These are phyloP conservation scores for Mormoops blainvillei DNA, from an alignment of 2,113 vertebrate species.

Conservation along the genomic window DNA sequence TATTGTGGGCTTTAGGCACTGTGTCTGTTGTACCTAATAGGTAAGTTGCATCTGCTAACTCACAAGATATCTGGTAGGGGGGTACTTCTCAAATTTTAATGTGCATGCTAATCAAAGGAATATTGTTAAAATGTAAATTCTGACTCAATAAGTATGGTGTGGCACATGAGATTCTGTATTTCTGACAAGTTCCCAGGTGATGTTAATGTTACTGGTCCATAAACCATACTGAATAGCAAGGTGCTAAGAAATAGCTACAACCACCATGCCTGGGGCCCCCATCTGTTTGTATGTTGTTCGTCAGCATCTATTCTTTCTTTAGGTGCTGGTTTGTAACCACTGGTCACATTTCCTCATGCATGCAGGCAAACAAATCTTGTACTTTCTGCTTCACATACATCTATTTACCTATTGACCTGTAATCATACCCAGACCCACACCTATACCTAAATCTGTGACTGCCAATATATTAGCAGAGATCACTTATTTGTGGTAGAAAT, in stretches of 20 bases:
- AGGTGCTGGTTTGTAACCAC: not conserved
- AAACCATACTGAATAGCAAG: not conserved
- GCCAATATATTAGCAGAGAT: not conserved
- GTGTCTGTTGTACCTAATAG: not conserved
- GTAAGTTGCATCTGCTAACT: not conserved
- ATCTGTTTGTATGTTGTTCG: not conserved
- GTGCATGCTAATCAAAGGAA: not conserved
- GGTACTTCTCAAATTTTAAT: not conserved
- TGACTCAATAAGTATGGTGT: not conserved
- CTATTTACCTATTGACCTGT: not conserved
- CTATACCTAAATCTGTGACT: not conserved
- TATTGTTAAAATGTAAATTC: not conserved
- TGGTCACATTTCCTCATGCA: not conserved
- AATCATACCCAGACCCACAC: not conserved
- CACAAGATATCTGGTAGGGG: not conserved
- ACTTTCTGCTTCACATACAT: not conserved
- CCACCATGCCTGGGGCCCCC: not conserved
- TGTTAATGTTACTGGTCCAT: not conserved
- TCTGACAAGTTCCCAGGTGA: not conserved
- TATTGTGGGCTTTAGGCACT: not conserved
- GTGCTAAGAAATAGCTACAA: not conserved
- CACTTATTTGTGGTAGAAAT: not conserved
- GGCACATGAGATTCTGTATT: not conserved
- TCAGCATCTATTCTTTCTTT: not conserved
- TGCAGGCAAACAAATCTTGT: not conserved